Base-by-base conservation (phyloP, 2,113 vertebrate species). In the Ginglymostoma cirratum region DNA sequence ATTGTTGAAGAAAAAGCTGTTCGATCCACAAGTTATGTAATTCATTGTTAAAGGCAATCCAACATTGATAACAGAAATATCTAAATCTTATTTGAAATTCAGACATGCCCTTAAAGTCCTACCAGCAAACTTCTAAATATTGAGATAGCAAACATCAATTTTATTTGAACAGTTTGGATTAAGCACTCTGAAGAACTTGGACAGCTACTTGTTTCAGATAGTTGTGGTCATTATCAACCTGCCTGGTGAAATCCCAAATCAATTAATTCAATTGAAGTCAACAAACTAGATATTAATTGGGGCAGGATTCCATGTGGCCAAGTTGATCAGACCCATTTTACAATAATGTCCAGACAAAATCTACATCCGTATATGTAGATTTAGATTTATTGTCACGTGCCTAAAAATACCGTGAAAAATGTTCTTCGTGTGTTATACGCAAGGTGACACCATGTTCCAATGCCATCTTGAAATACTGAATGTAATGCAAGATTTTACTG, bases 81-180 rank as follows among this genome's bases (percentile, higher is more conserved):
- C 61, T 38, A 93, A 66, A 66, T 66, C 87, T 61, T n/a, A 90
- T 90, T 90, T 61, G 27, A n/a, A 52, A 52, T 90, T 90, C 87
- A 61, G 87, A n/a, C 17, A 61, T 65, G 30, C 10, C 15, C 10
- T 45, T 45, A 45, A 83, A 15, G 6, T 83, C 80, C 45, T 83
- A 15, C n/a, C 38, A 5, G 8, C 21, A 52, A 52, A 24, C 7
- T 30, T 52, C 3, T 10, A 52, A 12, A 87, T 52, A 87, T 87
- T 87, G 45, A 52, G 85, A 27, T 87, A 52, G 27, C 45, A 87
- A 52, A 27, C 10, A 83, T 7, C 23, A 52, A 45, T 24, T 52
- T 87, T 87, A 87, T 87, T 87, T 52, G 48, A 85, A 23, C 45
- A 27, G 6, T 10, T 2, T 48, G 52, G 45, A 87, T 30, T 52